A percentile compares a stretch with the other conserved stretches of the same genome.
phyloP scores from a whole-genome alignment of 2,888 invertebrate genomes.

The Beris morrisii region DNA sequence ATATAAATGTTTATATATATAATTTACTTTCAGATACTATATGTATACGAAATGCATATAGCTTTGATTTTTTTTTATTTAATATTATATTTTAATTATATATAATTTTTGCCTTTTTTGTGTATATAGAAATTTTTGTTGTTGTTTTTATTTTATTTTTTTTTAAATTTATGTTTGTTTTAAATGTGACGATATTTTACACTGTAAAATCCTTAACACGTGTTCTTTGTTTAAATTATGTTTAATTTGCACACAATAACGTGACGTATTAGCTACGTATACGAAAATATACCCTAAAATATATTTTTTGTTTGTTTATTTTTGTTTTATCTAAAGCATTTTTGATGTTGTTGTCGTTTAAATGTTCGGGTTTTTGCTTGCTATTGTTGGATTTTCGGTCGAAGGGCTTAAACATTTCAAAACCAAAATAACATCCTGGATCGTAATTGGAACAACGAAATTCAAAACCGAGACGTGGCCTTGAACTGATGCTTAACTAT shows the following conservation, averaged over 20 bases:
- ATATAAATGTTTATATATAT: constrained; percentile 15
- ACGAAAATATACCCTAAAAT: constrained; percentile 42
- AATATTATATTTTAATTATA: constrained; percentile 28
- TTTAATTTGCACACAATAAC: constrained; percentile 33
- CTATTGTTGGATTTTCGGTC: not conserved
- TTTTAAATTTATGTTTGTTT: constrained; percentile 12
- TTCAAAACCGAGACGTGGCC: no score
- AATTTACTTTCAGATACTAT: constrained; percentile 12
- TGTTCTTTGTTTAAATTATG: constrained; percentile 30
- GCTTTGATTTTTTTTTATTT: constrained; percentile 38
- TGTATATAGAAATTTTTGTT: constrained; percentile 36
- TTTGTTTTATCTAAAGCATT: constrained; percentile 25
- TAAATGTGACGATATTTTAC: constrained; percentile 15
- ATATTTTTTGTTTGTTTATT: constrained; percentile 28
- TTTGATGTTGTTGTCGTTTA: constrained; percentile 11
- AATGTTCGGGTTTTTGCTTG: not conserved
- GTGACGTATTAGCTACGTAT: constrained; percentile 40
- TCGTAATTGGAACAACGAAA: no score
- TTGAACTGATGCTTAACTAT: no score
- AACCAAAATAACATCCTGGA: no score
- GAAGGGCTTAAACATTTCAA: constrained; percentile 3
- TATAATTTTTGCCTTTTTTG: constrained; percentile 24
- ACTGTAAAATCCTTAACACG: constrained; percentile 17
- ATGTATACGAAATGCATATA: constrained; percentile 18
- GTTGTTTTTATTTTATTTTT: constrained; percentile 25